Percentiles rank a stretch among this genome's conserved stretches.
phyloP scores from a whole-genome alignment of 2,888 invertebrate species.

The Apoda limacodes region DNA sequence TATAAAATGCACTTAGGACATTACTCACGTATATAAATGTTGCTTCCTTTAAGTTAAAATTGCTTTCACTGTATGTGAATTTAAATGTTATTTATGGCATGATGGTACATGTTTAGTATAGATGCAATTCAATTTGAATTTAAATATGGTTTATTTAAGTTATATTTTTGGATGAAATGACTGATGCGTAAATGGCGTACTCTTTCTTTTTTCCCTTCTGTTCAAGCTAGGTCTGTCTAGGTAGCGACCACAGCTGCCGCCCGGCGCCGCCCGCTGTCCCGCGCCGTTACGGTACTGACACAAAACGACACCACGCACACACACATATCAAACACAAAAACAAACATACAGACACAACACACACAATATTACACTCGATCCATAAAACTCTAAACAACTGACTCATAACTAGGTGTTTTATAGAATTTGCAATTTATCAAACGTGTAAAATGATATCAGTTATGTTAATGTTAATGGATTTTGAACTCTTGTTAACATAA shows the following conservation, averaged over 20 bases:
- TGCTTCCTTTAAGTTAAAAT: too few relatives aligned
- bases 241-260: conserved; percentile 54
- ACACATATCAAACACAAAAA: conserved; percentile 11
- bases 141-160: conserved; percentile 9
- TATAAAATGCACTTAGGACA: too few relatives aligned
- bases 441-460: too few relatives aligned
- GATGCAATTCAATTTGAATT: neutral
- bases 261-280: conserved; percentile 46
- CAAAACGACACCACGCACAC: conserved; percentile 22
- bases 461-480: too few relatives aligned
- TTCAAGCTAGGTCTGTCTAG: conserved; percentile 72
- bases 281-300: conserved; percentile 61
- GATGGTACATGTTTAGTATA: too few relatives aligned
- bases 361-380: conserved; percentile 1
- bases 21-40: too few relatives aligned
- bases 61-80: too few relatives aligned
- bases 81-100: too few relatives aligned
- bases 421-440: too few relatives aligned
- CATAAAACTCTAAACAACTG: neutral
- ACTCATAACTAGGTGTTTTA: too few relatives aligned
- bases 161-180: conserved; percentile 54
- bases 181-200: conserved; percentile 65
- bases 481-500: conserved; percentile 5
- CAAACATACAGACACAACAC: conserved; percentile 18
- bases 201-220: conserved; percentile 66